Evolutionary conservation across 2,113 vertebrate genomes (phyloP).

Genomic region (Bubalus kerabau): DNA sequence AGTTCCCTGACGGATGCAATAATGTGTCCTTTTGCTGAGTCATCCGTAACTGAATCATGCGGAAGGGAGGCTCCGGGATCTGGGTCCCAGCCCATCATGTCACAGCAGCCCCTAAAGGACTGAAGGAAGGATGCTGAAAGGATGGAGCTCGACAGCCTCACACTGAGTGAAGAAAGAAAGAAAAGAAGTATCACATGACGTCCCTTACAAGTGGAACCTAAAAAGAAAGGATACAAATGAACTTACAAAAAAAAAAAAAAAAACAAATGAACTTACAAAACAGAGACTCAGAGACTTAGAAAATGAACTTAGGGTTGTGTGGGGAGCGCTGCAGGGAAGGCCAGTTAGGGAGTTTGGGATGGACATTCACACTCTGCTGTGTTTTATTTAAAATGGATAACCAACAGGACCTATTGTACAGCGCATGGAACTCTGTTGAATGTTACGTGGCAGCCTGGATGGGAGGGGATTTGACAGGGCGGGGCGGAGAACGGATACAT

Average conservation of each 20-base stretch:
- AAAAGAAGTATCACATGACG: neutral
- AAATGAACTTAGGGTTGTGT: neutral
- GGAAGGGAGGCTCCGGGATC: neutral
- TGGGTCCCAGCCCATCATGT: neutral
- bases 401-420: neutral
- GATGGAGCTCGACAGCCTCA: neutral
- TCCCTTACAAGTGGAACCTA: neutral
- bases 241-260: neutral
- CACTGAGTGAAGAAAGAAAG: neutral
- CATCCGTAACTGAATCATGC: neutral
- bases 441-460: neutral
- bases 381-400: neutral
- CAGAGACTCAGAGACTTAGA: neutral
- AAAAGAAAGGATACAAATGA: neutral
- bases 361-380: neutral
- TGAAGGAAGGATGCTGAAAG: neutral
- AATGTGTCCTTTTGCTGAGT: neutral
- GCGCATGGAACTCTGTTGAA: neutral
- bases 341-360: neutral
- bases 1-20: neutral
- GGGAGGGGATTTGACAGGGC: neutral
- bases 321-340: neutral
- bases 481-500: neutral
- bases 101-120: neutral
- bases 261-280: neutral